Conservation (phyloP, 1,140 invertebrate species). For the Cheumatopsyche charites region DNA sequence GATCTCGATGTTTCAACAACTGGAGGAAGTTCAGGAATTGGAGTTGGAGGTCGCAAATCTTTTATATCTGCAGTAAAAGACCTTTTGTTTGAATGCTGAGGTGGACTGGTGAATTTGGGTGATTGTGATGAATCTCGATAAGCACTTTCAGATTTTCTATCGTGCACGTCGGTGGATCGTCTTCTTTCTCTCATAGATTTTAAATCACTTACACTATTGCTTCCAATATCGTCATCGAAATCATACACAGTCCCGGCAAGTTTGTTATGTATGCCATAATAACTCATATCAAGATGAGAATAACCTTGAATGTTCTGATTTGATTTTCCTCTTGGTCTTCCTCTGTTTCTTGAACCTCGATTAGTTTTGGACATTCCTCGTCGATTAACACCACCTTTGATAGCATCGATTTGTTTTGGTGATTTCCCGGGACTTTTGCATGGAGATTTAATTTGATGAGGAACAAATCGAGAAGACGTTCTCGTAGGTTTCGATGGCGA, state of each 20-base stretch:
- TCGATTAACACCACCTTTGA: slow-evolving; percentile 53
- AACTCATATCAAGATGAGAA: slow-evolving; percentile 49
- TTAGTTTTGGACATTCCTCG: slow-evolving; percentile 63
- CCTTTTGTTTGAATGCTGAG: slow-evolving; percentile 52
- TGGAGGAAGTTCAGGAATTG: slow-evolving; percentile 49
- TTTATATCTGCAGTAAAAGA: slow-evolving; percentile 54
- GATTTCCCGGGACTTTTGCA: slow-evolving; percentile 79
- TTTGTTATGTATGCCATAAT: slow-evolving; percentile 71
- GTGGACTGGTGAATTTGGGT: slow-evolving; percentile 62
- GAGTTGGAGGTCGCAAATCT: slow-evolving; percentile 53
- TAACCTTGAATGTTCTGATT: slow-evolving; percentile 50
- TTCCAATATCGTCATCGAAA: slow-evolving; percentile 82
- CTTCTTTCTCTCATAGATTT: slow-evolving; percentile 80
- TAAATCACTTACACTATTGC: slow-evolving; percentile 77
- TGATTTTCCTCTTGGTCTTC: slow-evolving; percentile 74
- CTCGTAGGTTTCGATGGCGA: slow-evolving; percentile 71
- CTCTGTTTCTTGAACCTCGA: slow-evolving; percentile 65
- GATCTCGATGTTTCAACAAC: slow-evolving; percentile 38
- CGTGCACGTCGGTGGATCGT: slow-evolving; percentile 75
- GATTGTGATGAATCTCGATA: slow-evolving; percentile 66
- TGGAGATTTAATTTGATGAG: slow-evolving; percentile 67
- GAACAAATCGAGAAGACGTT: slow-evolving; percentile 66
- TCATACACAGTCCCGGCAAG: slow-evolving; percentile 86
- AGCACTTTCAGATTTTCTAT: slow-evolving; percentile 65
- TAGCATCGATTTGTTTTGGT: slow-evolving; percentile 64